A percentile compares a stretch with the other conserved stretches of the same genome.
Evolutionary conservation across 2,797 vertebrate genomes (phyloP).

Genomic region (Dryobates pubescens): DNA sequence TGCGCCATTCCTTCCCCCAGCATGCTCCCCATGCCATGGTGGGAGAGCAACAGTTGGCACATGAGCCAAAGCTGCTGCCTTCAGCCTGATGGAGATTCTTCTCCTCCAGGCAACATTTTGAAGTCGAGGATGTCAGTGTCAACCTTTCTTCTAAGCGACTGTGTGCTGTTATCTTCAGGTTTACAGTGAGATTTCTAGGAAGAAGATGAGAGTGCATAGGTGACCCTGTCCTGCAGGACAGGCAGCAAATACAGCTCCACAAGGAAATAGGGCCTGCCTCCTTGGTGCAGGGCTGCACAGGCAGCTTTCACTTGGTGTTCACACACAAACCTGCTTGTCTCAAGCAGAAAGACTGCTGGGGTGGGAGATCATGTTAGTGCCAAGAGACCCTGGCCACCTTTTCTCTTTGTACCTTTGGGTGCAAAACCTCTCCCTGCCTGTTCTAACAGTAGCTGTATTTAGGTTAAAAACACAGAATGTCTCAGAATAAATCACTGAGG

Average conservation of each 20-base stretch:
- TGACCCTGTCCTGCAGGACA: slow-evolving; percentile 32
- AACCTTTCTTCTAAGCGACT: slow-evolving; percentile 33
- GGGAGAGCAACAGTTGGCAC: neutral
- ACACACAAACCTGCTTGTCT: neutral
- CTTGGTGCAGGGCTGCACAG: neutral
- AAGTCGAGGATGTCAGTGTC: slow-evolving; percentile 51
- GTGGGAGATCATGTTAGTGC: neutral
- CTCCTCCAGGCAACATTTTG: slow-evolving; percentile 31
- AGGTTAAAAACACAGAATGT: slow-evolving; percentile 40
- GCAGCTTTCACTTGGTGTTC: neutral
- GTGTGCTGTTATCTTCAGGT: slow-evolving; percentile 43
- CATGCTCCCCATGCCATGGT: neutral
- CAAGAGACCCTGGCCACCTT: slow-evolving; percentile 16
- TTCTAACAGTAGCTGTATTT: slow-evolving; percentile 44
- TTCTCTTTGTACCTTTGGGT: neutral
- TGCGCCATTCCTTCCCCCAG: neutral
- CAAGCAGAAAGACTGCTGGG: neutral
- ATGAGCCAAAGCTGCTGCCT: slow-evolving; percentile 24
- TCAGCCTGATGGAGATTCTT: neutral
- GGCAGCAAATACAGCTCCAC: neutral
- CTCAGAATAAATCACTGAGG: slow-evolving; percentile 25
- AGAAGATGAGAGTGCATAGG: slow-evolving; percentile 34
- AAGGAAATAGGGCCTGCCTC: slow-evolving; percentile 10
- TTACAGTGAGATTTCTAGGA: slow-evolving; percentile 26
- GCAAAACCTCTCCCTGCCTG: slow-evolving; percentile 3